These are phyloP conservation scores for Xestoiulus laeticollis DNA, from an alignment of 2,888 invertebrate species.

Conservation along the genomic window DNA sequence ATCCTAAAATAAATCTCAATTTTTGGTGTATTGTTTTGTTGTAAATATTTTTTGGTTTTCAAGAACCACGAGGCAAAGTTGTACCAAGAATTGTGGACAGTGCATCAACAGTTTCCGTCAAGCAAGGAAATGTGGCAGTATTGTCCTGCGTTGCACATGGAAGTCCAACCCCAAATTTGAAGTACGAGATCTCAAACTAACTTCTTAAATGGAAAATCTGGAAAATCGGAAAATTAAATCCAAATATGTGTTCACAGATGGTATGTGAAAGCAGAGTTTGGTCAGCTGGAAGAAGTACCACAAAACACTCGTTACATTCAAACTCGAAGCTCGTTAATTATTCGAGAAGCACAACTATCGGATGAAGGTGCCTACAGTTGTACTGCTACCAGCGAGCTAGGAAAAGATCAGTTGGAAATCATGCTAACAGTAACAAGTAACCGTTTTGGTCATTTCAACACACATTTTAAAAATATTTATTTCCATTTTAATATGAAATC, in stretches of 20 bases:
- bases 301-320: neutral
- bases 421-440: conserved; percentile 5
- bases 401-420: conserved; percentile 42
- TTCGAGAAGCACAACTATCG: neutral
- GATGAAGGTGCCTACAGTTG: conserved; percentile 42
- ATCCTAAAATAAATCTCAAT: too few species aligned
- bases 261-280: neutral
- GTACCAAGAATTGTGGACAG: conserved; percentile 39
- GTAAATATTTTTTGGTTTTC: neutral
- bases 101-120: neutral
- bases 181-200: too few species aligned
- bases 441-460: neutral
- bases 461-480: neutral
- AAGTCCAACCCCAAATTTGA: conserved; percentile 67
- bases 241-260: too few species aligned
- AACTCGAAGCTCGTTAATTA: neutral
- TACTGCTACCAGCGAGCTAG: conserved; percentile 43
- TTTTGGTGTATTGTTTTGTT: neutral
- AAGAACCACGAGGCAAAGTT: conserved; percentile 48
- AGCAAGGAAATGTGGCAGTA: conserved; percentile 64
- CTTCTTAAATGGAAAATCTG: too few species aligned
- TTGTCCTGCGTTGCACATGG: conserved; percentile 68
- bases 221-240: too few species aligned
- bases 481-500: neutral
- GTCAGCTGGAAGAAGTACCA: neutral